Evolutionary conservation across 35 echinoderm and acorn worm genomes (phyloP).

Genomic region (Ophiothrix spiculata): DNA sequence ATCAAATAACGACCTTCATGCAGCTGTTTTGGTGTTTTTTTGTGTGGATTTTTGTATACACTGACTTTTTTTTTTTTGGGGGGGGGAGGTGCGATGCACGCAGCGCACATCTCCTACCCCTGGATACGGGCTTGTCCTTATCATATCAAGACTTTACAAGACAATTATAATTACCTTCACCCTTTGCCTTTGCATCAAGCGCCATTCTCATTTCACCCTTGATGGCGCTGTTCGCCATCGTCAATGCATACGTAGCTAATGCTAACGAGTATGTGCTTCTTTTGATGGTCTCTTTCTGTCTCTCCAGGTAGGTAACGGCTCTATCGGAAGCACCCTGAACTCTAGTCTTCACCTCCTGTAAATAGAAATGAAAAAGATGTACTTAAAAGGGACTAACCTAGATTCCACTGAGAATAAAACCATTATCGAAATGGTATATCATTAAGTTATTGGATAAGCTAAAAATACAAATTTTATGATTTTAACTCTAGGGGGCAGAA

Average conservation of each 20-base stretch:
- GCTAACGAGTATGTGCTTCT: conserved; percentile 37
- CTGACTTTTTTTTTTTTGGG: neutral
- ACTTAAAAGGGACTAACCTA: neutral
- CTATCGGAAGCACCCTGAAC: neutral
- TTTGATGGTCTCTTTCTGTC: neutral
- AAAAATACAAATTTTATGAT: no score
- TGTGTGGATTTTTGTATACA: no score
- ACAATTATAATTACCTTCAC: conserved; percentile 35
- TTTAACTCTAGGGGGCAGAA: no score
- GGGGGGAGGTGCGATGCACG: no score
- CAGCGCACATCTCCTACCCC: neutral
- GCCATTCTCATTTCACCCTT: conserved; percentile 9
- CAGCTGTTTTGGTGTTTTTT: no score
- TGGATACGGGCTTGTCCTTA: neutral
- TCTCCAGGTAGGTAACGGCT: conserved; percentile 22
- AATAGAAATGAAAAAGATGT: neutral
- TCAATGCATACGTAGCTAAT: conserved; percentile 60
- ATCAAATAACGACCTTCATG: no score
- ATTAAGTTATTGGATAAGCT: no score
- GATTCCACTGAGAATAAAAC: no score
- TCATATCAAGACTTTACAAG: neutral
- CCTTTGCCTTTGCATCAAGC: conserved; percentile 24
- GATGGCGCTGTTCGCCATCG: conserved; percentile 5
- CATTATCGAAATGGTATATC: no score
- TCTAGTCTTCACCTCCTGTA: neutral